phyloP scores from a whole-genome alignment of 2,113 vertebrate species.

The Python bivittatus region DNA sequence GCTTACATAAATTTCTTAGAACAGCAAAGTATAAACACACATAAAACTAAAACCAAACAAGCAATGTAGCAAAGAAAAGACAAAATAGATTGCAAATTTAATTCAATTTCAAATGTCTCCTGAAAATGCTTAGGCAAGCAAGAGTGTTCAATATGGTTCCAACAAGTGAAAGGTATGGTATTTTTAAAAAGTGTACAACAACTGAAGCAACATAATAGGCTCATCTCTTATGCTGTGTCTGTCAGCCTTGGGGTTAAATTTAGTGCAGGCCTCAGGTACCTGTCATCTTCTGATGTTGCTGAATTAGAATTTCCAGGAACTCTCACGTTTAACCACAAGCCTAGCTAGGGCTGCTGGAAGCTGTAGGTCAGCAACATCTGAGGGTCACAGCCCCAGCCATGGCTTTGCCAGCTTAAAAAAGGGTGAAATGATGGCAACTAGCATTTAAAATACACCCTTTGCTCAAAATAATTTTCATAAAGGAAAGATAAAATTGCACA shows the following conservation, averaged over 20 bases:
- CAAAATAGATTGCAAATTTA: neutral
- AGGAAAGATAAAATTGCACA: slow-evolving; percentile 1
- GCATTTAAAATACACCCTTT: slow-evolving; percentile 17
- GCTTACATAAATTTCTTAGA: neutral
- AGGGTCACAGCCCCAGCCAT: neutral
- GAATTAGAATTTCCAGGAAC: neutral
- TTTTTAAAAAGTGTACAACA: neutral
- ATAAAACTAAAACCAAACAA: neutral
- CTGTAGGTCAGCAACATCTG: neutral
- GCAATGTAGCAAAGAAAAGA: neutral
- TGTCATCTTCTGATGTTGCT: neutral
- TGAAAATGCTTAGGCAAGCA: neutral
- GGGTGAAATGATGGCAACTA: neutral
- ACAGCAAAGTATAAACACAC: neutral
- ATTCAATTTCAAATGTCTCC: neutral
- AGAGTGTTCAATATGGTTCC: neutral
- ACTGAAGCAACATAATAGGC: neutral
- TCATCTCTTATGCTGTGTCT: neutral
- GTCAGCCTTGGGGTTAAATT: neutral
- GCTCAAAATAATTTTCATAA: neutral
- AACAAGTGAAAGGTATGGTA: neutral
- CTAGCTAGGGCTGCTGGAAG: neutral
- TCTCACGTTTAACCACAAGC: neutral
- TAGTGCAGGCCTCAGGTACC: neutral
- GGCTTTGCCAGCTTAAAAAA: neutral